These are phyloP conservation scores for Paracanthobrama guichenoti DNA, from an alignment of 2,113 vertebrate species.

Conservation along the genomic window DNA sequence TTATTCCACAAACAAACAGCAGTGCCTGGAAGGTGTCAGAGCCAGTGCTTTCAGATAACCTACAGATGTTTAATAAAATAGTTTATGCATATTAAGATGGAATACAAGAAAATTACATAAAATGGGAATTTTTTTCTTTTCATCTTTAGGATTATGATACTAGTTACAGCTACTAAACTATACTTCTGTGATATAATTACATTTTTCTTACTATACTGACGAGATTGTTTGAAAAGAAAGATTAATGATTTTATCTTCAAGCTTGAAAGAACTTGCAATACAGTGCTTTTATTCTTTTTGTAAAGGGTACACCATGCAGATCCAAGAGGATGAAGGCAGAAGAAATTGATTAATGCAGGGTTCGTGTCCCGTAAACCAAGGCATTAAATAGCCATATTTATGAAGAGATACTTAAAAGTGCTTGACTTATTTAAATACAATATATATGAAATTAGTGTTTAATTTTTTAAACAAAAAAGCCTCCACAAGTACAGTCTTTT, in stretches of 20 bases:
- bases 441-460: too few relatives aligned
- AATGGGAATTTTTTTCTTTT: too few relatives aligned
- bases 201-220: not conserved
- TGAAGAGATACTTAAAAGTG: too few relatives aligned
- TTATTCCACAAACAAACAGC: not conserved
- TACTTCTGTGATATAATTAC: not conserved
- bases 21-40: not conserved
- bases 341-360: not conserved
- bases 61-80: not conserved
- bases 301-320: not conserved
- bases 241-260: not conserved
- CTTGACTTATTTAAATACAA: too few relatives aligned
- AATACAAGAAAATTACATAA: not conserved
- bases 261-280: not conserved
- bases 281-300: not conserved
- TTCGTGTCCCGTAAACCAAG: too few relatives aligned
- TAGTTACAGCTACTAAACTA: not conserved
- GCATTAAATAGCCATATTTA: too few relatives aligned
- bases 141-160: not conserved
- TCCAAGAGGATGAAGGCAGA: not conserved
- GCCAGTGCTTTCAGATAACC: not conserved
- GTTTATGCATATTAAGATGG: not conserved
- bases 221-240: not conserved
- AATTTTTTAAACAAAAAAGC: too few relatives aligned
- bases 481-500: too few relatives aligned